Conservation (phyloP, 2,113 vertebrate genomes). For the Pollimyrus isidori region DNA sequence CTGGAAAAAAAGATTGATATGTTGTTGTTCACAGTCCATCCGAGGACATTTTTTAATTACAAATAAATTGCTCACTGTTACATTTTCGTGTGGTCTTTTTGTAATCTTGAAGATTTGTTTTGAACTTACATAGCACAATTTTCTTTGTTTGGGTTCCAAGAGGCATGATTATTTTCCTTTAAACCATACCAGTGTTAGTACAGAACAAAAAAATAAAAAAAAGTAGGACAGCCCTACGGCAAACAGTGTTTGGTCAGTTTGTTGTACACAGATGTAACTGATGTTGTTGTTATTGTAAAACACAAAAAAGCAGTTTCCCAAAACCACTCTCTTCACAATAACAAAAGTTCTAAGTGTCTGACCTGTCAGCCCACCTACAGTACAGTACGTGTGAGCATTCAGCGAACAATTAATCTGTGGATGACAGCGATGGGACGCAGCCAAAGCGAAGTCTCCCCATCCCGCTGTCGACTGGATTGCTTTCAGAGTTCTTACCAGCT, state of each 20-base stretch:
- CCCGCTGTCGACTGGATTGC: not conserved
- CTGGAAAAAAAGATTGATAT: constrained; percentile 42
- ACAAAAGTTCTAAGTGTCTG: constrained; percentile 43
- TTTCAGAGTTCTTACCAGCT: not conserved
- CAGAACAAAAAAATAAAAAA: constrained; percentile 27
- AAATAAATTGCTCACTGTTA: constrained; percentile 56
- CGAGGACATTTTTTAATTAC: constrained; percentile 56
- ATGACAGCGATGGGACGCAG: constrained; percentile 14
- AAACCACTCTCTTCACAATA: constrained; percentile 54
- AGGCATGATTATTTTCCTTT: constrained; percentile 40
- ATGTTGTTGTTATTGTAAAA: constrained; percentile 56
- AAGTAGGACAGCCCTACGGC: constrained; percentile 33
- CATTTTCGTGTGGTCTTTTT: constrained; percentile 63
- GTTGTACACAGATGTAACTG: constrained; percentile 39
- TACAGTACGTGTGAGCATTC: constrained; percentile 40
- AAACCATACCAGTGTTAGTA: constrained; percentile 39
- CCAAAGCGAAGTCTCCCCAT: constrained; percentile 32
- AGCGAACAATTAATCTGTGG: constrained; percentile 50
- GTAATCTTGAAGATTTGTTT: constrained; percentile 59
- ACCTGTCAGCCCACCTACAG: constrained; percentile 12
- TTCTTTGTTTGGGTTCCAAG: constrained; percentile 55
- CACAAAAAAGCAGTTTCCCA: constrained; percentile 44
- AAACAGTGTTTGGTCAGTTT: constrained; percentile 34
- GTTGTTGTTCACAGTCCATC: constrained; percentile 48
- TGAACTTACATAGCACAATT: constrained; percentile 49